A percentile compares a stretch with the other conserved stretches of the same genome.
phyloP scores from a whole-genome alignment of 1,140 invertebrate species.

The Cataglyphis hispanica region DNA sequence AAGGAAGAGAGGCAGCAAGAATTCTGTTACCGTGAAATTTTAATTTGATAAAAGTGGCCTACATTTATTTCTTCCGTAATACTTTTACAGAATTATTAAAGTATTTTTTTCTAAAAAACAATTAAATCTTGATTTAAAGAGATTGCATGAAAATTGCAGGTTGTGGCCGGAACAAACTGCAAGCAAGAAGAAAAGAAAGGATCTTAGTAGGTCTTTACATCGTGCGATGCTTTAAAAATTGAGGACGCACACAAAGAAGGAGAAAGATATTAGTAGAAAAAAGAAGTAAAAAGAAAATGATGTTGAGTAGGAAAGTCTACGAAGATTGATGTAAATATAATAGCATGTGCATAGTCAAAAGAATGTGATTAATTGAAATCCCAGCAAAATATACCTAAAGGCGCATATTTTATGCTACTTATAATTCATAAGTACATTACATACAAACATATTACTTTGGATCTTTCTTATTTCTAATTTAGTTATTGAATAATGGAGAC shows the following conservation, averaged over 20 bases:
- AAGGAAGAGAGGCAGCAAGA: too few relatives aligned
- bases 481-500: background rate
- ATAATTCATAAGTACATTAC: background rate
- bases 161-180: conserved; percentile 45
- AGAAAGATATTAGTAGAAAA: conserved; percentile 28
- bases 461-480: conserved; percentile 1
- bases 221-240: conserved; percentile 71
- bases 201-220: conserved; percentile 73
- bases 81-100: background rate
- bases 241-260: conserved; percentile 56
- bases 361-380: conserved; percentile 56
- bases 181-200: conserved; percentile 77
- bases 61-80: conserved; percentile 14
- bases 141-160: conserved; percentile 79
- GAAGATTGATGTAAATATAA: conserved; percentile 62
- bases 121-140: conserved; percentile 63
- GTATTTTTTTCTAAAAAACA: conserved; percentile 32
- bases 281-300: conserved; percentile 29
- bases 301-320: conserved; percentile 40
- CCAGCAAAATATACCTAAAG: background rate
- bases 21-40: background rate
- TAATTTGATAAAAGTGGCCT: background rate
- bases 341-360: conserved; percentile 14
- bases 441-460: background rate
- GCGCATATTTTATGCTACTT: conserved; percentile 31